Evolutionary conservation across 2,113 vertebrate genomes (phyloP).

Genomic region (Odocoileus virginianus): DNA sequence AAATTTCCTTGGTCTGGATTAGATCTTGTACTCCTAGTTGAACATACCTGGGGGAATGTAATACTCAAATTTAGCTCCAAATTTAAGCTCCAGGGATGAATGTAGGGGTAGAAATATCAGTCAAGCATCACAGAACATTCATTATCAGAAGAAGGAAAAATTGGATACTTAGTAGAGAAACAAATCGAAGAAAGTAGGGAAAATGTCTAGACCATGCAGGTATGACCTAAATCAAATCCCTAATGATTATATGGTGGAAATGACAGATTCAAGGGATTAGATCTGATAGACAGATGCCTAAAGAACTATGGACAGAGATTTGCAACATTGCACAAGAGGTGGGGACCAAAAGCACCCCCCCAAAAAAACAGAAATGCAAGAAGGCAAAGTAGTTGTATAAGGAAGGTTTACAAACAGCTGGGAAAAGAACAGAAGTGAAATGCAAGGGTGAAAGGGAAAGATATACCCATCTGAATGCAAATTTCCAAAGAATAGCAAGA

Average conservation of each 20-base stretch:
- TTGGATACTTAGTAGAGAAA: neutral
- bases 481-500: neutral
- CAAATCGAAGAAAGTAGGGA: neutral
- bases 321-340: neutral
- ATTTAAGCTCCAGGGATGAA: neutral
- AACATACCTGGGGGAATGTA: neutral
- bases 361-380: neutral
- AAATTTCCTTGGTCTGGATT: neutral
- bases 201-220: neutral
- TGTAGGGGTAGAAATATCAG: neutral
- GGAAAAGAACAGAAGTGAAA: neutral
- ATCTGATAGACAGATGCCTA: neutral
- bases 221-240: neutral
- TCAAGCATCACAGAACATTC: neutral
- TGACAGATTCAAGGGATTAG: neutral
- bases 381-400: neutral
- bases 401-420: neutral
- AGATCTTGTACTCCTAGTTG: neutral
- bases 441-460: neutral
- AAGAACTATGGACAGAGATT: neutral
- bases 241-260: neutral
- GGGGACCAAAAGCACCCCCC: neutral
- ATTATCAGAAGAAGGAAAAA: neutral
- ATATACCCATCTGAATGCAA: neutral
- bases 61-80: neutral